phyloP scores from a whole-genome alignment of 2,888 invertebrate species.

The Parelbella ahira region DNA sequence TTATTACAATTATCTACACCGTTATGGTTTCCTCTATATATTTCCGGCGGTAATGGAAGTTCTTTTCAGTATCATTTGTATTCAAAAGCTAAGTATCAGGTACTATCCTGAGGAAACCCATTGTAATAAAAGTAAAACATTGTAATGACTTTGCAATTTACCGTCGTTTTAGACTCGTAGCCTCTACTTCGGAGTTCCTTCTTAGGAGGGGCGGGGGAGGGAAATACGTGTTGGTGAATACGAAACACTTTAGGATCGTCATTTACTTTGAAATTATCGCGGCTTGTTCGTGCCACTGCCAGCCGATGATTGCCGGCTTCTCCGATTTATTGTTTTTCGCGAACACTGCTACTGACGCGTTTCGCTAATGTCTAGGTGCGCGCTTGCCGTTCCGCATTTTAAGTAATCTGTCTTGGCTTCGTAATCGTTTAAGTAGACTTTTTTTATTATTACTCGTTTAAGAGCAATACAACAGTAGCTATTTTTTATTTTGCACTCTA shows the following conservation, averaged over 20 bases:
- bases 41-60: slow-evolving; percentile 16
- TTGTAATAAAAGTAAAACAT: too few relatives aligned
- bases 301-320: slow-evolving; percentile 21
- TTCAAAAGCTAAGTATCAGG: slow-evolving; percentile 25
- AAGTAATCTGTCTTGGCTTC: slow-evolving; percentile 12
- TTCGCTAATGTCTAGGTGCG: slow-evolving; percentile 21
- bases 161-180: too few relatives aligned
- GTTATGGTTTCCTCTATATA: slow-evolving; percentile 6
- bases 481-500: too few relatives aligned
- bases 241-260: slow-evolving; percentile 22
- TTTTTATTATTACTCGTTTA: too few relatives aligned
- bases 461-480: too few relatives aligned
- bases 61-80: slow-evolving; percentile 27
- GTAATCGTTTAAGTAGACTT: slow-evolving; percentile 2
- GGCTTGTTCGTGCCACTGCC: slow-evolving; percentile 22
- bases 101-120: too few relatives aligned
- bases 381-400: slow-evolving; percentile 22
- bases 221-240: too few relatives aligned
- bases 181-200: too few relatives aligned
- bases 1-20: slow-evolving; percentile 3
- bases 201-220: too few relatives aligned
- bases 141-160: too few relatives aligned
- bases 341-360: slow-evolving; percentile 18
- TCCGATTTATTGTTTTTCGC: slow-evolving; percentile 27
- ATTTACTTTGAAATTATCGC: slow-evolving; percentile 22